Base-by-base conservation (phyloP, 2,113 vertebrate genomes). In the Cebidichthys violaceus region DNA sequence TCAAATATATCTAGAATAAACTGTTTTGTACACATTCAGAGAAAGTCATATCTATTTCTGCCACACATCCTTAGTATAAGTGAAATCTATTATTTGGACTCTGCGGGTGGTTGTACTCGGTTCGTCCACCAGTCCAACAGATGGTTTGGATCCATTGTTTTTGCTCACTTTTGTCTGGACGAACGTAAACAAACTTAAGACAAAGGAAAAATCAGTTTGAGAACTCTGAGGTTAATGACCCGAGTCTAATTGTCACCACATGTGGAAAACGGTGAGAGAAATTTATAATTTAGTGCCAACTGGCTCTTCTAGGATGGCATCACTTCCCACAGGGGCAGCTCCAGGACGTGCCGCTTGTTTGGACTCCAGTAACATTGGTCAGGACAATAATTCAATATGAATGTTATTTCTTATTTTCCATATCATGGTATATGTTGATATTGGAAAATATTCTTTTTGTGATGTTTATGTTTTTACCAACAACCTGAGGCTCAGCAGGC, bases 171-270 rank as follows among this genome's bases (percentile, higher is more conserved):
- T 73, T 67, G 75, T 86, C 71, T 79, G 35, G 75, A 78, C 10
- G 65, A 76, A 89, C 9, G 43, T 91, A 83, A 90, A 94, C 86
- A 91, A 81, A 89, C 77, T 80, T 45, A 43, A 81, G 68, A 93
- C 86, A 93, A 91, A 89, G 79, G 81, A 77, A 82, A 69, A 83
- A 86, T 37, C 77, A 66, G 83, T 82, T 89, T 80, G 82, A 83
- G 75, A 79, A 73, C 52, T 78, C 37, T 17, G 77, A 64, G 87
- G 77, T 78, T 83, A 91, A 89, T 90, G 90, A 92, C 79, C 90
- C 17, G 71, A 45, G 62, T 71, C 47, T 86, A 91, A 90, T 83
- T 65, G 47, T 85, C 67, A 60, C 75, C 86, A 87, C 89, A 90
- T 87, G 85, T 84, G 39, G 71, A 78, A 47, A 29, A 62, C 80